A percentile compares a stretch with the other conserved stretches of the same genome.
phyloP scores from a whole-genome alignment of 2,797 vertebrate genomes.

The Lepilemur ruficaudatus region DNA sequence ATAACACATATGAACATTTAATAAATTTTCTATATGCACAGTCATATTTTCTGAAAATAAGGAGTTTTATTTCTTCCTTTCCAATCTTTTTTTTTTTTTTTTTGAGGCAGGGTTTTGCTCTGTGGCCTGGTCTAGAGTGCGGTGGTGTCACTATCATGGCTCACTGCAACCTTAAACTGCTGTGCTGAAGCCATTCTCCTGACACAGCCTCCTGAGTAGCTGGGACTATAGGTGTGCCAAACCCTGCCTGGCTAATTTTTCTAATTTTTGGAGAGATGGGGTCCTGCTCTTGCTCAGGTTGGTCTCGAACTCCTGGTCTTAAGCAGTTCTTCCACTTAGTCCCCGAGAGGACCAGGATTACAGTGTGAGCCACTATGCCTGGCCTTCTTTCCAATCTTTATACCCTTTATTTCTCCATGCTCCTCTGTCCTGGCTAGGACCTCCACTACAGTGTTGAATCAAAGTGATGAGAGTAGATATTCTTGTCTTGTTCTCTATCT shows the following conservation, averaged over 20 bases:
- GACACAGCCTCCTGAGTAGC: no score
- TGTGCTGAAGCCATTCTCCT: no score
- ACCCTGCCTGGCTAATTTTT: no score
- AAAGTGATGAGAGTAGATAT: not conserved
- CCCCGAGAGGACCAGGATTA: no score
- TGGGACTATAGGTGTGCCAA: no score
- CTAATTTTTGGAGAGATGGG: no score
- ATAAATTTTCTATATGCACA: not conserved
- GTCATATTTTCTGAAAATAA: not conserved
- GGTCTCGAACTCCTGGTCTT: no score
- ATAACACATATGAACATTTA: not conserved
- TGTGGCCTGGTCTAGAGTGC: not conserved
- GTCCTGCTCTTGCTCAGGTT: no score
- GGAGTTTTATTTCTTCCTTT: not conserved
- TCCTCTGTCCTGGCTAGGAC: not conserved
- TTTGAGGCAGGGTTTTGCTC: not conserved
- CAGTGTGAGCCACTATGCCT: no score
- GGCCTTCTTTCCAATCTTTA: not conserved
- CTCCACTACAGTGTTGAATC: not conserved
- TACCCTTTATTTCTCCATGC: not conserved
- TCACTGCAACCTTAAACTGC: not conserved
- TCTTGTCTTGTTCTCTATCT: not conserved
- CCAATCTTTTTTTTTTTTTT: not conserved
- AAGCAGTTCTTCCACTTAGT: no score
- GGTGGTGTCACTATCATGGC: not conserved